Base-by-base conservation (phyloP, 1,140 invertebrate species). In the Condylostylus longicornis region DNA sequence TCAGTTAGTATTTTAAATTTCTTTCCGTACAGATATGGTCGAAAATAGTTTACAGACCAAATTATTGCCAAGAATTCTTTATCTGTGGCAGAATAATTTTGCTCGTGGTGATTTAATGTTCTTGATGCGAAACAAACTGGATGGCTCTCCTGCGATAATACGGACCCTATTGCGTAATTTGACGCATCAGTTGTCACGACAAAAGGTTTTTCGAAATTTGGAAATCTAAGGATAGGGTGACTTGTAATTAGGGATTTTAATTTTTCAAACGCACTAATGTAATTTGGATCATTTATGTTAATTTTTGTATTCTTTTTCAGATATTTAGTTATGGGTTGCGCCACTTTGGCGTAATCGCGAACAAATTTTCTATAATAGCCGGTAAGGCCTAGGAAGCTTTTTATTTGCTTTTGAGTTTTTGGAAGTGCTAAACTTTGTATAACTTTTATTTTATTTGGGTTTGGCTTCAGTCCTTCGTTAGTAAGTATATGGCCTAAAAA, bases 1-100 rank as follows among this genome's bases (percentile, higher is more conserved):
- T 73, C 66, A 2, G 62, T 67, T 22, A 53, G 33, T 3, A 68
- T 51, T 0, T 32, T 53, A 35, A 70, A 53, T 41, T 33, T 36
- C 7, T 25, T 43, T 8, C 59, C 61, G 31, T 63, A 56, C 10
- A 62, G 41, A 33, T 64, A 65, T 3, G 50, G 47, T 36, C 57
- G 20, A 30, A 66, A 68, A 19, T 62, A 51, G 12, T 53, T 40
- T 2, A 70, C 45, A 0, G 62, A 61, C 54, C 56, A 66, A 3
- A 71, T 44, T 4, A 71, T 50, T 0, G 66, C 66, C 2, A 71
- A 42, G 15, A 55, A 54, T 49, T 71, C 67, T 34, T 54, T 46
- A 40, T 71, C 66, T 1, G 57, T 63, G 5, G 48, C 53, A 2
- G 43, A 41, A 37, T 67, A 70, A 28, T 67, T 67, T 21, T 37